Percentiles rank a stretch among this genome's conserved stretches.
phyloP scores from a whole-genome alignment of 2,888 invertebrate species.

The Rhimphoctona megacephalus region DNA sequence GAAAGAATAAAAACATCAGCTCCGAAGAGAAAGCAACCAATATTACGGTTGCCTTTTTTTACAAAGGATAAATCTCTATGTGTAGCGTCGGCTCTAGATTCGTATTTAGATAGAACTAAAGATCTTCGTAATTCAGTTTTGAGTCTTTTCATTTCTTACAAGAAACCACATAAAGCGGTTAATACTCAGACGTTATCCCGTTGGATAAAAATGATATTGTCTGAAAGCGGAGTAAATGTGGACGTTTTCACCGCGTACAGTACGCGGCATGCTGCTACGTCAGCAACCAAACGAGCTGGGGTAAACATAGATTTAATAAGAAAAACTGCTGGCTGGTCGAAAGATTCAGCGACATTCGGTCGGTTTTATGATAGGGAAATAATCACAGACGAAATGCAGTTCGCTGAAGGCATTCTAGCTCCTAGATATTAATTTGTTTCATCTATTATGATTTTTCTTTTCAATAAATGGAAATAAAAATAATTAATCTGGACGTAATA shows the following conservation, averaged over 20 bases:
- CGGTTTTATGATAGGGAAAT: constrained; percentile 40
- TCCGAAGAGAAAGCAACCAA: constrained; percentile 46
- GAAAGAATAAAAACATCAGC: constrained; percentile 64
- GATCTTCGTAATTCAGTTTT: constrained; percentile 10
- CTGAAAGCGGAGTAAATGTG: constrained; percentile 35
- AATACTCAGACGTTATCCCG: constrained; percentile 54
- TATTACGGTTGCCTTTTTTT: constrained; percentile 57
- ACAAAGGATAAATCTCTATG: constrained; percentile 49
- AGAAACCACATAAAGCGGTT: constrained; percentile 60
- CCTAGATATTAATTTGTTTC: not conserved
- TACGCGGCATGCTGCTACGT: constrained; percentile 66
- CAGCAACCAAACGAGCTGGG: constrained; percentile 56
- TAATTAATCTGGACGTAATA: not conserved
- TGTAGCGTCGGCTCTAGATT: constrained; percentile 37
- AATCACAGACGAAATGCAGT: not conserved
- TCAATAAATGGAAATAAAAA: not conserved
- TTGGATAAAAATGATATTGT: constrained; percentile 61
- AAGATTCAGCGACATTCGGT: constrained; percentile 54
- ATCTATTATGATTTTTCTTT: constrained; percentile 5
- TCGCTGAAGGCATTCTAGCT: constrained; percentile 21
- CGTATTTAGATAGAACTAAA: constrained; percentile 57
- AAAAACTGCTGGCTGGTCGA: constrained; percentile 57
- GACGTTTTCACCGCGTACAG: constrained; percentile 58
- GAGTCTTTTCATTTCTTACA: constrained; percentile 56
- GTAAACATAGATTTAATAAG: constrained; percentile 55